Evolutionary conservation across 1,140 invertebrate genomes (phyloP).

Genomic region (Zaprionus ornatus): DNA sequence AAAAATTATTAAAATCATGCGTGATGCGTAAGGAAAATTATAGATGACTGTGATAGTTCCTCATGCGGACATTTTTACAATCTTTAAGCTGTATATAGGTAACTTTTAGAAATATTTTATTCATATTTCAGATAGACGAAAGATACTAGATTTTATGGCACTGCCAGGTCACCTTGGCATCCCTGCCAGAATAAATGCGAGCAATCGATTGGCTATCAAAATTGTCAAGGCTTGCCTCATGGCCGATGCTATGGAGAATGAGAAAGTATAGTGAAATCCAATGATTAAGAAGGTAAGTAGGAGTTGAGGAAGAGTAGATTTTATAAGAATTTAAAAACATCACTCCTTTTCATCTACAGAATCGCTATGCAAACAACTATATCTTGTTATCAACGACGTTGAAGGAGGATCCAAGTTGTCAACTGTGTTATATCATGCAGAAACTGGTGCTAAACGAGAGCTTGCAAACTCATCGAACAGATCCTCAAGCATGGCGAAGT

Average conservation of each 20-base stretch:
- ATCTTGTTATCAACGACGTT: slow-evolving; percentile 95
- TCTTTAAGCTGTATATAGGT: too few relatives aligned
- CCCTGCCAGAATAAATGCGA: slow-evolving; percentile 98
- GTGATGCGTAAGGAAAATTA: too few relatives aligned
- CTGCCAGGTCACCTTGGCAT: too few relatives aligned
- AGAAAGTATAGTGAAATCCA: slow-evolving; percentile 80
- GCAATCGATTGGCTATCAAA: slow-evolving; percentile 93
- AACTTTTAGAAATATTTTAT: too few relatives aligned
- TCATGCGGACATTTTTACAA: too few relatives aligned
- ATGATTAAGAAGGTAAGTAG: slow-evolving; percentile 78
- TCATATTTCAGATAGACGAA: too few relatives aligned
- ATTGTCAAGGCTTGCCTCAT: slow-evolving; percentile 95
- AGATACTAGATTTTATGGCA: too few relatives aligned
- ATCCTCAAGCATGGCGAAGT: slow-evolving; percentile 93
- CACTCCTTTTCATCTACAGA: slow-evolving; percentile 86
- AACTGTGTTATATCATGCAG: slow-evolving; percentile 94
- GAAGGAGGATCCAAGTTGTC: slow-evolving; percentile 97
- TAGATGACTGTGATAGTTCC: too few relatives aligned
- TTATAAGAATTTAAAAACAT: neutral
- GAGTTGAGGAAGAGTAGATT: neutral
- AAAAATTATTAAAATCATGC: too few relatives aligned
- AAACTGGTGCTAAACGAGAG: slow-evolving; percentile 92
- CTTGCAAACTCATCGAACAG: slow-evolving; percentile 90
- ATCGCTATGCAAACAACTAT: slow-evolving; percentile 93
- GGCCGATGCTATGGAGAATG: slow-evolving; percentile 94